Conservation (phyloP, 1,140 invertebrate species). For the Panulirus ornatus region DNA sequence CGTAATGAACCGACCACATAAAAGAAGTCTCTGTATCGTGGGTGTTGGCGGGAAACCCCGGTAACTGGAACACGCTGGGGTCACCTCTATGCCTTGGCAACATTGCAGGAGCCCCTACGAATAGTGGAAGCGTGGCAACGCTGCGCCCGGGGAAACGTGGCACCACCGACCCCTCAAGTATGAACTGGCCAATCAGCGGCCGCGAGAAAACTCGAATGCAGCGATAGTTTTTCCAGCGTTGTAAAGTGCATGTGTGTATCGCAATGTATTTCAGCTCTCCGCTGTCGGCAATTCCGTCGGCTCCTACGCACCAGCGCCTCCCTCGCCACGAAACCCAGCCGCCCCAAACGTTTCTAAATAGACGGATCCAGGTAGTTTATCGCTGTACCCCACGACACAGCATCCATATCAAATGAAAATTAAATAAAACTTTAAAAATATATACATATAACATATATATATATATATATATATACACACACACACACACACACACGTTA, state of each 20-base stretch:
- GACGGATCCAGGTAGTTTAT: too few species aligned
- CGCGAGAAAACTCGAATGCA: constrained; percentile 19
- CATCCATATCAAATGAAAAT: too few species aligned
- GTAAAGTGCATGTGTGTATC: constrained; percentile 19
- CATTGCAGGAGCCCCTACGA: constrained; percentile 11
- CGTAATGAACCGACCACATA: background rate
- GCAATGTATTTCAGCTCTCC: too few species aligned
- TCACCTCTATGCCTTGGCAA: constrained; percentile 31
- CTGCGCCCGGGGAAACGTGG: background rate
- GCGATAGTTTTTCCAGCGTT: constrained; percentile 5
- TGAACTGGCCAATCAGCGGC: constrained; percentile 19
- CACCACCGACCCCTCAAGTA: background rate
- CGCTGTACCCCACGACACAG: too few species aligned
- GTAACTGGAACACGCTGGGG: background rate
- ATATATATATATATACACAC: too few species aligned
- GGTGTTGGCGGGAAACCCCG: background rate
- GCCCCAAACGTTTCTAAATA: too few species aligned
- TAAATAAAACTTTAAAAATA: too few species aligned
- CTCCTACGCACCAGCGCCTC: too few species aligned
- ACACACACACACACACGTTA: too few species aligned
- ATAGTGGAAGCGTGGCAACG: background rate
- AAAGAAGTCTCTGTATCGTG: background rate
- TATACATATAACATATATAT: too few species aligned
- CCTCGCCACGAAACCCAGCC: too few species aligned
- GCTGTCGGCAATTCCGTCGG: background rate